phyloP scores from a whole-genome alignment of 1,140 invertebrate genomes.

The Drosophila sp. region DNA sequence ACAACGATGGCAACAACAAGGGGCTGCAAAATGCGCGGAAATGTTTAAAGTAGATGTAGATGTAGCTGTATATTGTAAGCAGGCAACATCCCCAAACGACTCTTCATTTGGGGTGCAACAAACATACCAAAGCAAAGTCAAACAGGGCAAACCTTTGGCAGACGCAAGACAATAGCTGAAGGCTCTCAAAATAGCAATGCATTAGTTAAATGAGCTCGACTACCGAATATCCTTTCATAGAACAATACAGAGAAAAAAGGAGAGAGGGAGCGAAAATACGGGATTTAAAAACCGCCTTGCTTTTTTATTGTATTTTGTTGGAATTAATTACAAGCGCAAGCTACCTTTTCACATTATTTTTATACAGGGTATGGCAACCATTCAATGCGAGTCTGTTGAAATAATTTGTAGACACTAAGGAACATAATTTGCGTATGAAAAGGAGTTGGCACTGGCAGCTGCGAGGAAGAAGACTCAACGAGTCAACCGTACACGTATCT shows the following conservation, averaged over 20 bases:
- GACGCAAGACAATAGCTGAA: constrained; percentile 39
- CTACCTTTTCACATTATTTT: not conserved
- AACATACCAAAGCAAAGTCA: constrained; percentile 8
- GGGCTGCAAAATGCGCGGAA: constrained; percentile 52
- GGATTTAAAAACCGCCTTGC: not conserved
- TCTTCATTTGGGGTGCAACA: constrained; percentile 20
- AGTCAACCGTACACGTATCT: not conserved
- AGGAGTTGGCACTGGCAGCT: constrained; percentile 9
- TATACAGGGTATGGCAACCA: not conserved
- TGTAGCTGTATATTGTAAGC: constrained; percentile 41
- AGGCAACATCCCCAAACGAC: not conserved
- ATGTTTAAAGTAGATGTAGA: constrained; percentile 54
- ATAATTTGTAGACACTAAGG: constrained; percentile 19
- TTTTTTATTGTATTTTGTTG: not conserved
- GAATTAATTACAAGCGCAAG: not conserved
- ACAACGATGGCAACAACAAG: constrained; percentile 26
- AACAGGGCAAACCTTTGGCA: constrained; percentile 22
- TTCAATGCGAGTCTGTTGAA: constrained; percentile 16
- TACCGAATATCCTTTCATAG: not conserved
- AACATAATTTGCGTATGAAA: constrained; percentile 26
- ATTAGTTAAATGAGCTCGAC: not conserved
- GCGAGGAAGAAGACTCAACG: not conserved
- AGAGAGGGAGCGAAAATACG: no score
- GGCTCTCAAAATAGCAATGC: not conserved
- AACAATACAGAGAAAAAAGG: not conserved